These are phyloP conservation scores for Tillus elongatus DNA, from an alignment of 2,888 invertebrate species.

Conservation along the genomic window DNA sequence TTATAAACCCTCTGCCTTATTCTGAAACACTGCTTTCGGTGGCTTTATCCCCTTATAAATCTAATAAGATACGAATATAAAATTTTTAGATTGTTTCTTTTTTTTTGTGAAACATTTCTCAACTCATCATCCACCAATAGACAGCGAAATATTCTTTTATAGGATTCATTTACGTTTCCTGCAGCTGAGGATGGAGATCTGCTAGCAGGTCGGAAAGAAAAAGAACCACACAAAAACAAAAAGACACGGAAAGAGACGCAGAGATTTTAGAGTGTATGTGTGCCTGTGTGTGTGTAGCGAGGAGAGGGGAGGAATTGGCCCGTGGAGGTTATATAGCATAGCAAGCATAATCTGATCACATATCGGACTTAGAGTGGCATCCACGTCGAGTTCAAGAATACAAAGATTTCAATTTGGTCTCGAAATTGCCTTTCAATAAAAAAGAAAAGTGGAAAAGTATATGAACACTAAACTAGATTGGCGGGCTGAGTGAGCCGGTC, in stretches of 20 bases:
- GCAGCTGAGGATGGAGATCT: not conserved
- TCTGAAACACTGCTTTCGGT: too few species aligned
- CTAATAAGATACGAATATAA: too few species aligned
- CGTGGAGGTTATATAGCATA: conserved; percentile 28
- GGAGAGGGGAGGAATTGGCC: conserved; percentile 13
- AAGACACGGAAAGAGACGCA: too few species aligned
- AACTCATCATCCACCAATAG: too few species aligned
- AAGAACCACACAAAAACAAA: too few species aligned
- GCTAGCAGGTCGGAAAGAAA: not conserved
- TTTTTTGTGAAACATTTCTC: too few species aligned
- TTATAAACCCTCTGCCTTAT: too few species aligned
- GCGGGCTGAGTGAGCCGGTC: conserved; percentile 19
- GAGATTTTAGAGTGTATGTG: too few species aligned
- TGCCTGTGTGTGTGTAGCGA: too few species aligned
- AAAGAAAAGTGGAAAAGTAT: conserved; percentile 39
- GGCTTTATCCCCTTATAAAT: too few species aligned
- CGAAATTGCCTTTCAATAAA: conserved; percentile 42
- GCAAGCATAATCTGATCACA: conserved; percentile 41
- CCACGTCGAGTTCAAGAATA: conserved; percentile 40
- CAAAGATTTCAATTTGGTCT: conserved; percentile 43
- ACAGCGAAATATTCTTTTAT: not conserved
- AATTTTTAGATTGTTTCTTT: too few species aligned
- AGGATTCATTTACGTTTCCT: conserved; percentile 3
- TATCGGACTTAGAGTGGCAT: conserved; percentile 40
- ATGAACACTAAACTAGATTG: conserved; percentile 40